phyloP scores from a whole-genome alignment of 2,113 vertebrate species.

The Hemibagrus wyckioides region DNA sequence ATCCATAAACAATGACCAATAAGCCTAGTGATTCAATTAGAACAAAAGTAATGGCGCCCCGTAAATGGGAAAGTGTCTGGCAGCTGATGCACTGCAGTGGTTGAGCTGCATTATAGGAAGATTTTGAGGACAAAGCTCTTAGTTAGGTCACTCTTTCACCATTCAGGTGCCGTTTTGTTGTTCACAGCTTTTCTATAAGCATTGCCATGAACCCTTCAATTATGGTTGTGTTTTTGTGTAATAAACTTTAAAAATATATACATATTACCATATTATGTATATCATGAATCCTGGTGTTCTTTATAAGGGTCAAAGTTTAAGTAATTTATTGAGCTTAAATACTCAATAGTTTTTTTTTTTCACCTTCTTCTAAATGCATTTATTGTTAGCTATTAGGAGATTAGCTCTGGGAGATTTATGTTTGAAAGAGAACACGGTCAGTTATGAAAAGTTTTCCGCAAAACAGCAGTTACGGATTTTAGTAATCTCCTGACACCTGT shows the following conservation, averaged over 20 bases:
- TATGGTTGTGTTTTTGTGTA: not conserved
- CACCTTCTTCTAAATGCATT: not conserved
- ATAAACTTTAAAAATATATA: not conserved
- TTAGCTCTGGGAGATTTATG: not conserved
- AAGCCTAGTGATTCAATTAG: not conserved
- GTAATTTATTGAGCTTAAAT: not conserved
- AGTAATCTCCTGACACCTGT: not conserved
- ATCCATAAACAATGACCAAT: not conserved
- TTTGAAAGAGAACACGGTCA: not conserved
- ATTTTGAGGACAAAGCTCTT: not conserved
- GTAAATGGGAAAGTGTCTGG: not conserved
- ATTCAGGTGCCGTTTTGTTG: not conserved
- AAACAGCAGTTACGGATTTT: not conserved
- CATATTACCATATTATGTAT: not conserved
- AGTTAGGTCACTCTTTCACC: not conserved
- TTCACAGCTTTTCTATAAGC: not conserved
- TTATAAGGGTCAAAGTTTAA: not conserved
- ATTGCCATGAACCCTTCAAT: not conserved
- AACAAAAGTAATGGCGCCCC: not conserved
- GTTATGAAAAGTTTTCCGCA: not conserved
- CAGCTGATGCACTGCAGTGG: not conserved
- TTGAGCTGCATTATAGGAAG: not conserved
- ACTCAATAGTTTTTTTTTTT: not conserved
- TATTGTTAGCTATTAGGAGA: conserved; percentile 9
- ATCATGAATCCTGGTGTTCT: not conserved